phyloP scores from a whole-genome alignment of 2,797 vertebrate species.

The Avahi laniger region DNA sequence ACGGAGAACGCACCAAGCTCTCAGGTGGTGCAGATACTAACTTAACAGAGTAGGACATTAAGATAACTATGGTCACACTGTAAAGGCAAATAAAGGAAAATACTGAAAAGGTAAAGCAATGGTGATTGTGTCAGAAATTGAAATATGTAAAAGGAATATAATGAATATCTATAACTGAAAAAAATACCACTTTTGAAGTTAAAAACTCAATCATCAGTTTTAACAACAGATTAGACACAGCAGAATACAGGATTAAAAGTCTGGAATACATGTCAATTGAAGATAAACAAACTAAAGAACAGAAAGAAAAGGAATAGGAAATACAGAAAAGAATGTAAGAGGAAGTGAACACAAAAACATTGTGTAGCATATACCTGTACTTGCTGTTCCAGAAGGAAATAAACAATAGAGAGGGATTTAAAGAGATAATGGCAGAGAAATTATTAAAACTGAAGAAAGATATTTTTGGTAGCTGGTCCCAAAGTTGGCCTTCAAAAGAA shows the following conservation, averaged over 20 bases:
- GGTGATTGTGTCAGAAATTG: background rate
- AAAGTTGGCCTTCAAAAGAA: background rate
- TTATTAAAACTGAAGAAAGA: background rate
- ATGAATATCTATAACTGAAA: background rate
- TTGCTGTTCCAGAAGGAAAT: background rate
- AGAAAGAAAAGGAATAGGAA: background rate
- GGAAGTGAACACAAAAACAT: background rate
- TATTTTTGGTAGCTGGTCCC: background rate
- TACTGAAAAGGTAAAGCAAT: background rate
- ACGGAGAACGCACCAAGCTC: fast-evolving
- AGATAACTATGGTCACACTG: background rate
- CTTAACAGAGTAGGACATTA: background rate
- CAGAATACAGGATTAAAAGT: background rate
- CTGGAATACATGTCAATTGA: background rate
- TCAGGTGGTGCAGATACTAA: background rate
- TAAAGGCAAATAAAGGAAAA: background rate
- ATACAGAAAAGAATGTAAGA: background rate
- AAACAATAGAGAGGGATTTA: background rate
- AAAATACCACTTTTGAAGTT: background rate
- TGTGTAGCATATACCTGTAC: background rate
- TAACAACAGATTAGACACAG: background rate
- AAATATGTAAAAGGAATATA: background rate
- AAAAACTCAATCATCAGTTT: background rate
- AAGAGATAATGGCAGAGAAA: background rate
- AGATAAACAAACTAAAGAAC: background rate